phyloP scores from a whole-genome alignment of 2,888 invertebrate species.

The Phengaris alcon region DNA sequence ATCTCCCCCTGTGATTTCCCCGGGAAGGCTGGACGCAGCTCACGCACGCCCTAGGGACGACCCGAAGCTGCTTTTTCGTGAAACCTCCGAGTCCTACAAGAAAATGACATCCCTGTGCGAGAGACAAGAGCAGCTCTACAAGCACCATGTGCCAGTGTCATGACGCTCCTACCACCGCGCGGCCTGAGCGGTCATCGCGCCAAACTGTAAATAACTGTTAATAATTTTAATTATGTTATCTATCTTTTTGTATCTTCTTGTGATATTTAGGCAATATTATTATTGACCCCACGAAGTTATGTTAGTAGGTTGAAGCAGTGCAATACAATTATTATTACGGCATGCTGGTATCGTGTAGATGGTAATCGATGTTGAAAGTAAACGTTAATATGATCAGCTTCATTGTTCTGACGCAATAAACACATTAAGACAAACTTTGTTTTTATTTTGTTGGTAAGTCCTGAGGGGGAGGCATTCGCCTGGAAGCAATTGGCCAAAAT shows the following conservation, averaged over 20 bases:
- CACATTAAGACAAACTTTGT: slow-evolving; percentile 72
- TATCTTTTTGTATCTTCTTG: slow-evolving; percentile 79
- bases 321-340: slow-evolving; percentile 75
- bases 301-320: slow-evolving; percentile 74
- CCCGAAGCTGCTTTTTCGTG: slow-evolving; percentile 76
- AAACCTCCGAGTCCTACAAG: slow-evolving; percentile 74
- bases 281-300: slow-evolving; percentile 77
- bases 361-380: slow-evolving; percentile 80
- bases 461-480: slow-evolving; percentile 52
- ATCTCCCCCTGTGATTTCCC: slow-evolving; percentile 71
- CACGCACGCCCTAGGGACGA: slow-evolving; percentile 69
- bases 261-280: slow-evolving; percentile 77
- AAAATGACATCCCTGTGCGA: slow-evolving; percentile 77
- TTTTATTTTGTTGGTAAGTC: slow-evolving; percentile 63
- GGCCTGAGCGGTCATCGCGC: slow-evolving; percentile 64
- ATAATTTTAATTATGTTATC: slow-evolving; percentile 76
- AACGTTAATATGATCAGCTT: slow-evolving; percentile 78
- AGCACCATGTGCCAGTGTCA: slow-evolving; percentile 78
- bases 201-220: slow-evolving; percentile 72
- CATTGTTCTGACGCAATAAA: slow-evolving; percentile 79
- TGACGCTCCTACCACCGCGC: slow-evolving; percentile 70
- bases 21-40: slow-evolving; percentile 69
- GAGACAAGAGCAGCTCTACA: slow-evolving; percentile 75
- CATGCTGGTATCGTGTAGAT: slow-evolving; percentile 69
- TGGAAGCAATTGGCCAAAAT: slow-evolving; percentile 50